Evolutionary conservation across 2,113 vertebrate species (phyloP), one percentile per base, ranked within the genome.

Genomic region (Coturnix japonica): DNA sequence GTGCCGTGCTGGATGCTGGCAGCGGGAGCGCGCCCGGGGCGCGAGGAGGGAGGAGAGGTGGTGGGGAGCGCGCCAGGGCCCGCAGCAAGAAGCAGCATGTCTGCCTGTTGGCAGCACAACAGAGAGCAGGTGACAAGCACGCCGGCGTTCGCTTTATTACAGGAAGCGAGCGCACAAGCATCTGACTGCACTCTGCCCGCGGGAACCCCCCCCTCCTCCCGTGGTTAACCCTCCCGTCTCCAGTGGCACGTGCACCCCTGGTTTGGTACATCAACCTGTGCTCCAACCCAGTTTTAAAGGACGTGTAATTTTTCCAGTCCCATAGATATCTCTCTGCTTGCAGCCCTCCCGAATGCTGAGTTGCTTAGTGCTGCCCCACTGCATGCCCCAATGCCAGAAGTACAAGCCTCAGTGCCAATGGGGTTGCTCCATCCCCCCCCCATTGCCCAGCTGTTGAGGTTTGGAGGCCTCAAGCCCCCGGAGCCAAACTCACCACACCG

Each of bases 61-160:
- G 63, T 59, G 17, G 69, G 59, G 56, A 90, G 87, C 67, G 46
- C 95, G 91, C 85, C 92, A 92, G 91, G 81, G 85, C 89, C 91
- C 79, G 71, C 61, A 93, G 91, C 83, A 51, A 95, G 97, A 90
- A 89, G 37, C 73, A 81, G 94, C 96, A 94, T 93, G 97, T 91
- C 94, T 95, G 93, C 89, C 22, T 43, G 59, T 94, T 96, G 96
- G 96, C 79, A 70, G 86, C 69, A 89, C 82, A 81, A 87, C 85
- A 79, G 30, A 66, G 93, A 95, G 93, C 95, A 96, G 96, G 97
- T 94, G 96, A 92, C 87, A 83, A 95, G 78, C 91, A 92, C 85
- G 93, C 89, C 43, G 43, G 92, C 37, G 75, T 76, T 85, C 43
- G 82, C 94, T 96, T 94, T 63, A 92, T 26, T 66, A 90, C 80